Conservation (phyloP, 2,888 invertebrate species). For the Pollenia labialis region DNA sequence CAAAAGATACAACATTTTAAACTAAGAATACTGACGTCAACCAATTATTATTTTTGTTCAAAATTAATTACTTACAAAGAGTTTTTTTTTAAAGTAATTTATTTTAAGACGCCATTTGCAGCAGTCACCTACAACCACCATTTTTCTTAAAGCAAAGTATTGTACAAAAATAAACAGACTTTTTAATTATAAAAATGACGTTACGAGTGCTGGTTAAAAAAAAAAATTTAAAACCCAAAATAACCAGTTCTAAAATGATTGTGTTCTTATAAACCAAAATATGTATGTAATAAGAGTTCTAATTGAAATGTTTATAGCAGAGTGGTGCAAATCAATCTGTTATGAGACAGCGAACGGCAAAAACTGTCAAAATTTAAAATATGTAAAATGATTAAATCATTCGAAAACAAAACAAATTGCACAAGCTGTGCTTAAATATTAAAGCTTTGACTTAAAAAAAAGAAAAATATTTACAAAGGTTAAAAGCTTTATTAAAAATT, state of each 20-base stretch:
- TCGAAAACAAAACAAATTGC: too few species aligned
- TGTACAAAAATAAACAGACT: neutral
- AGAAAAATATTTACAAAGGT: too few species aligned
- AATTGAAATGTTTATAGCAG: neutral
- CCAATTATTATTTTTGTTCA: neutral
- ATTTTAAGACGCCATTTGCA: constrained; percentile 10
- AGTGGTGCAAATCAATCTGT: neutral
- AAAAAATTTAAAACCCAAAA: neutral
- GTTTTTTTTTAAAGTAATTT: neutral
- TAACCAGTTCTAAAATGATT: constrained; percentile 24
- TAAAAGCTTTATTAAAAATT: too few species aligned
- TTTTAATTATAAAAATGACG: constrained; percentile 21
- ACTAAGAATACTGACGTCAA: constrained; percentile 1
- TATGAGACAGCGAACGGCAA: neutral
- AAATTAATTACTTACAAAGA: neutral
- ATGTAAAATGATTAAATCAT: too few species aligned
- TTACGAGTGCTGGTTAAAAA: constrained; percentile 6
- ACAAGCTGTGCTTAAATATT: too few species aligned
- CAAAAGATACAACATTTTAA: neutral
- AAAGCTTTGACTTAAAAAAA: too few species aligned
- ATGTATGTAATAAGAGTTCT: neutral
- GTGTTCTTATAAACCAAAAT: neutral
- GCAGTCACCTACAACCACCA: constrained; percentile 11
- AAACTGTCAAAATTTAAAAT: neutral
- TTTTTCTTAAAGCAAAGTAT: neutral